phyloP scores from a whole-genome alignment of 2,113 vertebrate genomes.

The Podarcis muralis region DNA sequence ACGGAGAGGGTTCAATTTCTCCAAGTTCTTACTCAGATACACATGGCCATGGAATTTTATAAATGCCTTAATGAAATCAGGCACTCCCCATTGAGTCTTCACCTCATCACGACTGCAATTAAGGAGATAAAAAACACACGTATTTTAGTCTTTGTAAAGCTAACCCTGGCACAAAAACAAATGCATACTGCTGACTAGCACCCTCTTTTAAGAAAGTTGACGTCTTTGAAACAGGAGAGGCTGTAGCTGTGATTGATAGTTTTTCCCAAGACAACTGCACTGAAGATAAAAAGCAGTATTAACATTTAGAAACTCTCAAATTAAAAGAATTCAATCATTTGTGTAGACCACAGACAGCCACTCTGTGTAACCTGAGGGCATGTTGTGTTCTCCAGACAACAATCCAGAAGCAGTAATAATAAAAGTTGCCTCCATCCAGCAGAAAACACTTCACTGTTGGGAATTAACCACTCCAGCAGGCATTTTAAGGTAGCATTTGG shows the following conservation, averaged over 20 bases:
- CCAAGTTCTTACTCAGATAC: constrained; percentile 94
- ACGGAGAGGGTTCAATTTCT: constrained; percentile 90
- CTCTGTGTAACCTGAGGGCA: background rate
- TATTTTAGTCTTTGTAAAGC: constrained; percentile 46
- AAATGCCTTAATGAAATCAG: constrained; percentile 97
- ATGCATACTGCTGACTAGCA: background rate
- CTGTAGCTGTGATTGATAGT: background rate
- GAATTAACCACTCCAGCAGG: background rate
- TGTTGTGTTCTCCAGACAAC: background rate
- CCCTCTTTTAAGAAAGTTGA: background rate
- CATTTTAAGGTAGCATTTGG: too few species aligned
- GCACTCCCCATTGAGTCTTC: constrained; percentile 94
- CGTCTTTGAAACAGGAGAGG: background rate
- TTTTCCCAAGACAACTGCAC: background rate
- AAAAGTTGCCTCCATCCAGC: background rate
- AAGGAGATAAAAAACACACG: constrained; percentile 50
- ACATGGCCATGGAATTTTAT: constrained; percentile 99
- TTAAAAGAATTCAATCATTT: background rate
- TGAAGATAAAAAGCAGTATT: background rate
- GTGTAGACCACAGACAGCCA: too few species aligned
- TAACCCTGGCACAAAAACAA: background rate
- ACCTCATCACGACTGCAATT: constrained; percentile 91
- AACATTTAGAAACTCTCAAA: background rate
- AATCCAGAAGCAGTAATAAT: background rate
- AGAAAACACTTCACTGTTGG: background rate